Evolutionary conservation across 2,113 vertebrate genomes (phyloP).

Genomic region (Nycticebus coucang): DNA sequence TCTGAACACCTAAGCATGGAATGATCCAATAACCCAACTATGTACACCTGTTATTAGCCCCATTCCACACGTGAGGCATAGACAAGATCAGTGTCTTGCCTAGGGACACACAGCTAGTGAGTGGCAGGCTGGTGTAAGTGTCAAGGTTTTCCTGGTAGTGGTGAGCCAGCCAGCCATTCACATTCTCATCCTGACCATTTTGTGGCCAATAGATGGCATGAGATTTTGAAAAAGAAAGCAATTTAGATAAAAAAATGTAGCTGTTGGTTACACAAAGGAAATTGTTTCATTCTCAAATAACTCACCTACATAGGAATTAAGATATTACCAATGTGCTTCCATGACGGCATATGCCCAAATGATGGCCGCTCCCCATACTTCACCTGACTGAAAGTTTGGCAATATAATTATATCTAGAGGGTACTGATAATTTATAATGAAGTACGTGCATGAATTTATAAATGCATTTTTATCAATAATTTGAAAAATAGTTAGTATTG

Average conservation of each 20-base stretch:
- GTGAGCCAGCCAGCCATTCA: neutral
- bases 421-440: neutral
- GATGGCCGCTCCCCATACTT: neutral
- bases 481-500: neutral
- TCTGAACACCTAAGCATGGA: neutral
- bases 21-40: neutral
- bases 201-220: neutral
- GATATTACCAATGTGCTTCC: conserved; percentile 25
- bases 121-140: neutral
- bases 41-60: neutral
- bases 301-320: neutral
- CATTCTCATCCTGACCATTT: neutral
- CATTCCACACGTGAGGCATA: neutral
- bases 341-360: neutral
- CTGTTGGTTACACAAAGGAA: neutral
- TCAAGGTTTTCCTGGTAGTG: neutral
- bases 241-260: conserved; percentile 25
- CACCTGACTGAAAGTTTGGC: neutral
- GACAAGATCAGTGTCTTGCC: neutral
- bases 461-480: neutral
- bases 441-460: neutral
- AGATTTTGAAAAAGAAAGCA: neutral
- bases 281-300: neutral
- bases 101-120: neutral
- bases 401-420: neutral